Base-by-base conservation (phyloP, 2,888 invertebrate genomes). In the Cenopis cana region DNA sequence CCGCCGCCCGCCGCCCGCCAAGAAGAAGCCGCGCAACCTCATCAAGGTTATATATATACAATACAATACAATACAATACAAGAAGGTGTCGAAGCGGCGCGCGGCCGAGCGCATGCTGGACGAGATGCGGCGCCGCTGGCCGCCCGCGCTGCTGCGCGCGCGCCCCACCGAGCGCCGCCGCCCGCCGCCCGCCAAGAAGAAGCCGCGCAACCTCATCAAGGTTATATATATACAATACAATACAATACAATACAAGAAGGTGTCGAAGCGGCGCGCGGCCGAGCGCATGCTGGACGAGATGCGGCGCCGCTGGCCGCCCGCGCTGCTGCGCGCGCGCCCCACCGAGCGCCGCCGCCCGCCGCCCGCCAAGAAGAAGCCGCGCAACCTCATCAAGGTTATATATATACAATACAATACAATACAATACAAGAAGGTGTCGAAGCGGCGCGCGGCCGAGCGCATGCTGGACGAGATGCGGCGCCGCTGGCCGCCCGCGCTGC, bases 91-190 rank as follows among this genome's bases (percentile, higher is more conserved):
- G 24, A n/a, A 50, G 50, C 17, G 50, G 17, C 50, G 36, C 69
- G 98, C 99, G 0, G 99, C 99, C 1, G 98, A 98, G 85, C 95
- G 96, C 79, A 99, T 99, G 99, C 89, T 99, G 72, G 96, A 97
- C 59, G 97, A 98, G 86, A 93, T 99, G 79, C 95, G 96, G 71
- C 96, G 96, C 75, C 93, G 98, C 80, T 97, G 98, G 79, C 96
- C 97, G 46, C 91, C 97, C 66, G 96, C 96, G 10, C 77, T 89
- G 79, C 84, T 93, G 80, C 88, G 89, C 0, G 81, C 85, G 11
- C 80, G 84, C 12, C 79, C 85, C 69, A 88, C 87, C 79, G 85
- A 86, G 76, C 87, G 91, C 2, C 82, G 88, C 0, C 86, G 33
- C 36, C 11, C 59, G 36, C 59, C 17, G 38, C 33, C 17, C 33